Base-by-base conservation (phyloP, 2,888 invertebrate genomes). In the Hydrotaea diabolus region DNA sequence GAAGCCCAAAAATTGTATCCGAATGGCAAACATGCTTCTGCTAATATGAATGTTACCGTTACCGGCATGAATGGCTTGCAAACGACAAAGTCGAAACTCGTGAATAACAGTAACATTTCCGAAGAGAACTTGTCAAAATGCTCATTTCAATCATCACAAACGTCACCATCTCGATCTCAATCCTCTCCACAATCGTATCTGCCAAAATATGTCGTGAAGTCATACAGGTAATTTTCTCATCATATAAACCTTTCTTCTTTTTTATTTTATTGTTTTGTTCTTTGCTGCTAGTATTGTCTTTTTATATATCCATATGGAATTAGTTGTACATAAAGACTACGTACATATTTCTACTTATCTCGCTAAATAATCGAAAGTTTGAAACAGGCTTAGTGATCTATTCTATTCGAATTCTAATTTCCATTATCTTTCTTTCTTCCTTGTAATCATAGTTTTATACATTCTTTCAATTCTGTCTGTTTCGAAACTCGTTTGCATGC, bases 181-280 rank as follows among this genome's bases (percentile, higher is more conserved):
- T 53, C 76, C 4, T 43, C 80, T 31, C 72, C 86, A 53, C 74
- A 79, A 77, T 77, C 88, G 73, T 86, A 91, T 90, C 91, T 92
- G 89, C 90, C 91, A 91, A 92, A 91, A 91, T 90, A 89, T 90
- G 92, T 91, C 90, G 92, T 90, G 91, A 92, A 92, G 92, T 92
- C 92, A 91, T 92, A 91, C 92, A 92, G 92, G 92, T 92, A 92
- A 92, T 89, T 91, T 46, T 26, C 26, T 57, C 55, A 3, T 8
- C 19, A 8, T 15, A 59, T 26, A 2, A 2, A n/a, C 3, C 49
- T 49, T 49, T 49, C n/a, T n/a, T n/a, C 49, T 49, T 49, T 11
- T 49, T 8, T 39, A 39, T n/a, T 49, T 57, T 86, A 83, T 82
- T 80, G 55, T 77, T 75, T 26, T 59, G 26, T 57, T 43, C 11